Evolutionary conservation across 2,888 invertebrate species (phyloP).

Genomic region (Hanleya hanleyi): DNA sequence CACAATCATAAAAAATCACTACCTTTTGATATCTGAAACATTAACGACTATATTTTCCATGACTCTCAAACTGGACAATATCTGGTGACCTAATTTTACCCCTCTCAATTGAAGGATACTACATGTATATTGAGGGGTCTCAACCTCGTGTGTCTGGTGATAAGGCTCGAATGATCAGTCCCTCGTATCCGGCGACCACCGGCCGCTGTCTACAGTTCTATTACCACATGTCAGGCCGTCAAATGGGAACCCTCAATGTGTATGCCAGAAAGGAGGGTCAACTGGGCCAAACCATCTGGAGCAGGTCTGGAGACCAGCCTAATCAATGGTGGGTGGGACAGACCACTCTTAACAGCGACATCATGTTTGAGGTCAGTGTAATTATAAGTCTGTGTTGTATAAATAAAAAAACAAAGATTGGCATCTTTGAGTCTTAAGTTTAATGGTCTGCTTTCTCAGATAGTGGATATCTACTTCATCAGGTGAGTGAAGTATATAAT

Average conservation of each 20-base stretch:
- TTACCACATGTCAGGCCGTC: constrained; percentile 65
- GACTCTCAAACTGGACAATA: no score
- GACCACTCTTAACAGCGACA: neutral
- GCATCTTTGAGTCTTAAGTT: no score
- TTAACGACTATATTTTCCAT: no score
- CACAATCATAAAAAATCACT: no score
- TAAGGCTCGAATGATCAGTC: constrained; percentile 54
- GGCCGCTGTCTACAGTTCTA: constrained; percentile 65
- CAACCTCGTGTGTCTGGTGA: constrained; percentile 43
- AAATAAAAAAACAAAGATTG: no score
- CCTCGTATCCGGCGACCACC: constrained; percentile 45
- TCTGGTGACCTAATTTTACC: no score
- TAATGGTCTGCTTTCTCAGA: no score
- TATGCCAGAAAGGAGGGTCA: neutral
- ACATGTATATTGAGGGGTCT: constrained; percentile 62
- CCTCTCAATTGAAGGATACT: constrained; percentile 42
- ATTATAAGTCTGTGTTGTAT: no score
- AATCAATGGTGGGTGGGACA: constrained; percentile 52
- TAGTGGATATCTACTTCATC: no score
- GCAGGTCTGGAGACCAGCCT: constrained; percentile 54
- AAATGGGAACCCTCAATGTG: constrained; percentile 34
- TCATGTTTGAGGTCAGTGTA: neutral
- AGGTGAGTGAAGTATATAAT: no score
- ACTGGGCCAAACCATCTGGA: constrained; percentile 47
- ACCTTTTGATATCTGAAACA: no score